These are phyloP conservation scores for Sinocyclocheilus anshuiensis DNA, from an alignment of 2,113 vertebrate genomes.

Conservation along the genomic window DNA sequence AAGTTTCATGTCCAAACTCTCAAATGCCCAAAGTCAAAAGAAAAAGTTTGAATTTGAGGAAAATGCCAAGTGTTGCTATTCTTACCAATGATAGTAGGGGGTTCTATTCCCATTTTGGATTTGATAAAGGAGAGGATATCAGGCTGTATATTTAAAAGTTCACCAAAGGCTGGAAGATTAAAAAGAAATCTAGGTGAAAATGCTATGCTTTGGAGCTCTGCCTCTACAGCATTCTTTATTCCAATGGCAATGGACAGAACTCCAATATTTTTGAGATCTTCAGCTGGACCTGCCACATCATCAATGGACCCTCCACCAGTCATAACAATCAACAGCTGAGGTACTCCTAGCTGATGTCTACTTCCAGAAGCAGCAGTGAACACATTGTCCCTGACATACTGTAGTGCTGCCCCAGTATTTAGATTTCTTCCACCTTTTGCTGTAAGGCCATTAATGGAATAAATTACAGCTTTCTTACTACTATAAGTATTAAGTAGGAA, in stretches of 20 bases:
- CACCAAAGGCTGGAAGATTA: constrained; percentile 79
- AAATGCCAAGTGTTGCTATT: constrained; percentile 40
- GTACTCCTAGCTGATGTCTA: constrained; percentile 80
- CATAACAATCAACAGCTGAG: constrained; percentile 86
- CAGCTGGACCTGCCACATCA: constrained; percentile 72
- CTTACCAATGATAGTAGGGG: constrained; percentile 72
- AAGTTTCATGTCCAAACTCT: constrained; percentile 62
- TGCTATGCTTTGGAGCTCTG: constrained; percentile 84
- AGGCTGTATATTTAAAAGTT: constrained; percentile 79
- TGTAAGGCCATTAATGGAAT: constrained; percentile 81
- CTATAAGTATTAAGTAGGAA: constrained; percentile 72
- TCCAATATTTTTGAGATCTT: constrained; percentile 74
- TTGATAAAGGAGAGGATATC: constrained; percentile 71
- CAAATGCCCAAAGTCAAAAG: constrained; percentile 30
- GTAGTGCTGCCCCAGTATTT: constrained; percentile 85
- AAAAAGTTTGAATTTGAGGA: neutral
- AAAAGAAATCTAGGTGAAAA: constrained; percentile 79
- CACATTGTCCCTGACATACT: constrained; percentile 76
- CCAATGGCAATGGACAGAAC: constrained; percentile 84
- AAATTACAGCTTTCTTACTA: constrained; percentile 80
- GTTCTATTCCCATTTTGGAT: constrained; percentile 64
- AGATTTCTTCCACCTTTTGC: constrained; percentile 82
- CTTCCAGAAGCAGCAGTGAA: constrained; percentile 85
- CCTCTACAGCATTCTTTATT: constrained; percentile 77
- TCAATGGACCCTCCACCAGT: constrained; percentile 82